Evolutionary conservation across 2,888 invertebrate species (phyloP).

Genomic region (Brachypalpus laphriformis): DNA sequence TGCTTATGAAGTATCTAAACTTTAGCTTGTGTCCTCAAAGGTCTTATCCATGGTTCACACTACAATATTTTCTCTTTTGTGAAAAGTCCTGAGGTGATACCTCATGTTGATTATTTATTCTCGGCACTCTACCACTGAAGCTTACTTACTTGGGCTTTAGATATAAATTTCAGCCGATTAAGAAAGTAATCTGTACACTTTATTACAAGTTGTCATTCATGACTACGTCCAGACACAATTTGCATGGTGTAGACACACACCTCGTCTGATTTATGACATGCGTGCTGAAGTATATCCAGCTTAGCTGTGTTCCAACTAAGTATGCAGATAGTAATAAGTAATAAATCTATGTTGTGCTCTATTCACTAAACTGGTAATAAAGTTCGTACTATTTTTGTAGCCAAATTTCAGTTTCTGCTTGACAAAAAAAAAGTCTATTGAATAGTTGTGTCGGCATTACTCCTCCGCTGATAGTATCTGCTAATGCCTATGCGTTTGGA

Average conservation of each 20-base stretch:
- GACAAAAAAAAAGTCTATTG: background rate
- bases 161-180: background rate
- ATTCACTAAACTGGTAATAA: background rate
- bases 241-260: background rate
- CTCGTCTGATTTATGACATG: background rate
- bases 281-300: background rate
- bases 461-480: no score
- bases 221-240: background rate
- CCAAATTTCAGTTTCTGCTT: background rate
- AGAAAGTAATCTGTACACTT: background rate
- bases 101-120: background rate
- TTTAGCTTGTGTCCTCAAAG: no score
- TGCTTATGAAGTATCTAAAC: no score
- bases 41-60: no score
- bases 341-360: background rate
- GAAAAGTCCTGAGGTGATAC: background rate
- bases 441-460: background rate
- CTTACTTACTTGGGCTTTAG: background rate
- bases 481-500: no score
- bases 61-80: no score
- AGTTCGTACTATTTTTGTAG: background rate
- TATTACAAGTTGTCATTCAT: background rate
- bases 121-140: background rate
- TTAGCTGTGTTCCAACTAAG: background rate
- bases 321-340: background rate